Percentiles rank a stretch among this genome's conserved stretches.
Evolutionary conservation across 2,888 invertebrate genomes (phyloP).

Genomic region (Biston stratarius): DNA sequence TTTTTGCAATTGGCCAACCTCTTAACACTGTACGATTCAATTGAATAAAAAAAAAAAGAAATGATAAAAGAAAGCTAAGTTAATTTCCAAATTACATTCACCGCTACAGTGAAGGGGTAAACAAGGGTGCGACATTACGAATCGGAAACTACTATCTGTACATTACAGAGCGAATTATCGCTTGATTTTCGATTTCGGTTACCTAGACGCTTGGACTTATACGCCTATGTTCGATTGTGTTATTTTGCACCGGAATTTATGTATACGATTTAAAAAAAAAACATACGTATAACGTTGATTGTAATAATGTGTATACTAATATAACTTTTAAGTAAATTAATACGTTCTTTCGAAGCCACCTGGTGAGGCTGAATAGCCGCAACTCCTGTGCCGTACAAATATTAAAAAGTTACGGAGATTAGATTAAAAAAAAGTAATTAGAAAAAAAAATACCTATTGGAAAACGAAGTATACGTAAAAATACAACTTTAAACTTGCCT

Average conservation of each 20-base stretch:
- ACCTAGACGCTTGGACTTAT: constrained; percentile 60
- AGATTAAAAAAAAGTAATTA: constrained; percentile 72
- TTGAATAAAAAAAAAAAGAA: constrained; percentile 60
- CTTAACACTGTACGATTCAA: constrained; percentile 82
- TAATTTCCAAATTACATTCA: constrained; percentile 58
- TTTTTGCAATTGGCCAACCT: constrained; percentile 87
- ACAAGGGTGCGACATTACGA: constrained; percentile 73
- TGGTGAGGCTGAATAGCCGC: constrained; percentile 50
- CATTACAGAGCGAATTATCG: constrained; percentile 39
- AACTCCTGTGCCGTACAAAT: constrained; percentile 49
- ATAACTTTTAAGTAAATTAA: constrained; percentile 74
- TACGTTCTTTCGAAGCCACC: constrained; percentile 59
- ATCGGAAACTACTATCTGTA: constrained; percentile 42
- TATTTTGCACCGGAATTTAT: constrained; percentile 83
- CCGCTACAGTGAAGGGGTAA: constrained; percentile 84
- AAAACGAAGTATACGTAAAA: constrained; percentile 86
- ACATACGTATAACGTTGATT: constrained; percentile 85
- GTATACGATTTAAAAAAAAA: constrained; percentile 83
- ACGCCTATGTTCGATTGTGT: constrained; percentile 74
- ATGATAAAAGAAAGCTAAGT: constrained; percentile 47
- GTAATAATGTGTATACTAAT: constrained; percentile 86
- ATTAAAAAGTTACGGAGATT: constrained; percentile 78
- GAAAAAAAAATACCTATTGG: constrained; percentile 76
- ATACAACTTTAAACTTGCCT: constrained; percentile 86
- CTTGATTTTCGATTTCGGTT: constrained; percentile 55